Percentiles rank a stretch among this genome's conserved stretches.
phyloP scores from a whole-genome alignment of 2,888 invertebrate species.

The Enoplolaimus lenunculus region DNA sequence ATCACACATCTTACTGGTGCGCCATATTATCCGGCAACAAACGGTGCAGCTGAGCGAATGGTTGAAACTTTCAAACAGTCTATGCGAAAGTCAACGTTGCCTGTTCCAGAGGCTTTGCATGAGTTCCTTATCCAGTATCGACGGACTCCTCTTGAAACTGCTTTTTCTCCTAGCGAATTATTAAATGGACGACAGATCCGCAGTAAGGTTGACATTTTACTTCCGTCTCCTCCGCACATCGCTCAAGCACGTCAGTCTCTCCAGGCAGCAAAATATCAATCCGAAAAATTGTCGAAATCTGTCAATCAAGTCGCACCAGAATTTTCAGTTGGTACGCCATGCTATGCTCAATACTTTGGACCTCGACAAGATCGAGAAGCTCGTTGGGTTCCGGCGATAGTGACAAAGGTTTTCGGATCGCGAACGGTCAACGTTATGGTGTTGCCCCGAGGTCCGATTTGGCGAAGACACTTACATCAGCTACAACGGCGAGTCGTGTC shows the following conservation, averaged over 20 bases:
- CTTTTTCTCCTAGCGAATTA: slow-evolving; percentile 23
- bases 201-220: neutral
- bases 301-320: neutral
- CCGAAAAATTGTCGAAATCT: neutral
- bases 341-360: neutral
- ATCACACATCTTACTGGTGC: slow-evolving; percentile 24
- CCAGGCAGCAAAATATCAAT: slow-evolving; percentile 4
- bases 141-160: slow-evolving; percentile 5
- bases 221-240: slow-evolving; percentile 18
- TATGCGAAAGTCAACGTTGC: slow-evolving; percentile 19
- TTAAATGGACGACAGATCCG: slow-evolving; percentile 19
- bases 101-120: slow-evolving; percentile 22
- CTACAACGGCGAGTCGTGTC: neutral
- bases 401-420: neutral
- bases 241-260: slow-evolving; percentile 19
- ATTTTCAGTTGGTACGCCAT: neutral
- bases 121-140: slow-evolving; percentile 22
- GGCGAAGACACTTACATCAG: neutral
- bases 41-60: slow-evolving; percentile 20
- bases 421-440: neutral
- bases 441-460: neutral
- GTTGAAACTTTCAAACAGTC: slow-evolving; percentile 28
- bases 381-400: neutral
- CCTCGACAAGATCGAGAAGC: neutral
- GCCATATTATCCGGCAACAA: slow-evolving; percentile 28